phyloP scores from a whole-genome alignment of 2,797 vertebrate species.

The Phoebastria nigripes region DNA sequence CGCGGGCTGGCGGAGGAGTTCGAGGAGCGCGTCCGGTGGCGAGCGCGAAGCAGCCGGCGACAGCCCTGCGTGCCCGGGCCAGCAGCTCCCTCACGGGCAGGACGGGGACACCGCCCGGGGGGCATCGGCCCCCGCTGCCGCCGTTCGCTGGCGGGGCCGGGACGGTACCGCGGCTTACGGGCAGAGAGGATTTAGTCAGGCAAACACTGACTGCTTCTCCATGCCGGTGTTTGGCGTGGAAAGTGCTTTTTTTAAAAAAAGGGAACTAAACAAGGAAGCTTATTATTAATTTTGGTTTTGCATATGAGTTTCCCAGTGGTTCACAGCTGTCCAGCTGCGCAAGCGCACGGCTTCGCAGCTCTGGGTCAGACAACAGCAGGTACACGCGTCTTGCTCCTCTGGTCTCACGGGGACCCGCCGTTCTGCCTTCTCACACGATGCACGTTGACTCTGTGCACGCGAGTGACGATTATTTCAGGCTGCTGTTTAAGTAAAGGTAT shows the following conservation, averaged over 20 bases:
- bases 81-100: background rate
- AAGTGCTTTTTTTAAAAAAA: background rate
- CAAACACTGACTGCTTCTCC: background rate
- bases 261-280: background rate
- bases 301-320: fast-evolving
- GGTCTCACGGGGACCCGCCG: fast-evolving
- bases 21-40: background rate
- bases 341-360: background rate
- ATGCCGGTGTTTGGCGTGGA: background rate
- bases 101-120: background rate
- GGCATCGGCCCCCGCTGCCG: background rate
- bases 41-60: background rate
- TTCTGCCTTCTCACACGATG: fast-evolving
- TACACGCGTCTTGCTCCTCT: fast-evolving
- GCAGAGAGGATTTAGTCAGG: background rate
- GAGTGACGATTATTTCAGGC: fast-evolving
- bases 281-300: background rate
- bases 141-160: background rate
- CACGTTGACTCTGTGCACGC: fast-evolving
- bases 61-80: background rate
- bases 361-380: fast-evolving
- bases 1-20: background rate
- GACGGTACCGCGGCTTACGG: background rate
- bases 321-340: background rate
- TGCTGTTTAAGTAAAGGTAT: fast-evolving